phyloP scores from a whole-genome alignment of 2,888 invertebrate genomes.

The Drosophila prolongata region DNA sequence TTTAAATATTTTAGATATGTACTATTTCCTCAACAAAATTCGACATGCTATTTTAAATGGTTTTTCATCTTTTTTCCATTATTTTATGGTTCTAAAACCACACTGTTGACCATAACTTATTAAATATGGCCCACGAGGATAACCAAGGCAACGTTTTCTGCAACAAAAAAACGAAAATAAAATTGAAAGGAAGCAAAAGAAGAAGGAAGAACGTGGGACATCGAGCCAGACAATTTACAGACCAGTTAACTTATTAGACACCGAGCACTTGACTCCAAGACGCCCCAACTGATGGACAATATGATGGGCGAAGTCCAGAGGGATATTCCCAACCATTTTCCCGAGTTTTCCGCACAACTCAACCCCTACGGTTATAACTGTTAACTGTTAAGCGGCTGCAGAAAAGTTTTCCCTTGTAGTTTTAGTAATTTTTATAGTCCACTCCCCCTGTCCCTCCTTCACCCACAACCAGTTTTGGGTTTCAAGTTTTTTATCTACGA shows the following conservation, averaged over 20 bases:
- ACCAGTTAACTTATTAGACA: conserved; percentile 67
- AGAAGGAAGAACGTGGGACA: conserved; percentile 18
- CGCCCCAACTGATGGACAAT: conserved; percentile 30
- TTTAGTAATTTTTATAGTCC: conserved; percentile 37
- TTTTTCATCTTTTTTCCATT: neutral
- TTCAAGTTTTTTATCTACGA: conserved; percentile 42
- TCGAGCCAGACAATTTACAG: conserved; percentile 60
- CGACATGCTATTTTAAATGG: neutral
- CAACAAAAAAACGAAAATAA: neutral
- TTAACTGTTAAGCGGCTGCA: conserved; percentile 60
- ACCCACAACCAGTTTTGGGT: neutral
- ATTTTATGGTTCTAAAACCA: conserved; percentile 17
- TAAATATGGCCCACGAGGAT: conserved; percentile 44
- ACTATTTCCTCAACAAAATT: neutral
- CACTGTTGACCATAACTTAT: conserved; percentile 45
- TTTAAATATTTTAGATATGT: too few species aligned
- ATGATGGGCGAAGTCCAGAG: conserved; percentile 12
- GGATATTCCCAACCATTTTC: neutral
- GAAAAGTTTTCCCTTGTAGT: conserved; percentile 48
- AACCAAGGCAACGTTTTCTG: conserved; percentile 14
- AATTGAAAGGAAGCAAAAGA: neutral
- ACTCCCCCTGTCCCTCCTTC: neutral
- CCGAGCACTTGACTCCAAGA: conserved; percentile 40
- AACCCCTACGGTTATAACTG: conserved; percentile 56
- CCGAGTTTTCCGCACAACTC: neutral